These are phyloP conservation scores for Polyommatus icarus DNA, from an alignment of 2,888 invertebrate genomes.

Conservation along the genomic window DNA sequence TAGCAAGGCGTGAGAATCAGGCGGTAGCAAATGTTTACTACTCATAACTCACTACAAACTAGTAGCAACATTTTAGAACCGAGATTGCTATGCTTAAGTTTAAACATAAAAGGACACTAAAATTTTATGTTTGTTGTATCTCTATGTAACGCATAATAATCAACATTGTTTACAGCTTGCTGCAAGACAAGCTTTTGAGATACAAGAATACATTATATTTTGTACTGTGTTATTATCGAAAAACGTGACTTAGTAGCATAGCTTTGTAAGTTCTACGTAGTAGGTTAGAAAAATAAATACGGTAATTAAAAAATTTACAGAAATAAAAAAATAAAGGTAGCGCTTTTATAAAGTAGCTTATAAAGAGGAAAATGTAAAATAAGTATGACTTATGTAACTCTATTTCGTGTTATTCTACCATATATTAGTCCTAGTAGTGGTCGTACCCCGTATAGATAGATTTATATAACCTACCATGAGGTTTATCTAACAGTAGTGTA, in stretches of 20 bases:
- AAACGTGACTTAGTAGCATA: neutral
- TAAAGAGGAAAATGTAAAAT: too few relatives aligned
- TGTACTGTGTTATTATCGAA: neutral
- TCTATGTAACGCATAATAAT: slow-evolving; percentile 37
- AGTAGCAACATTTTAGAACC: neutral
- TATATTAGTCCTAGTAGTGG: neutral
- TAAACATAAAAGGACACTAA: slow-evolving; percentile 16
- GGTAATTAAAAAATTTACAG: too few relatives aligned
- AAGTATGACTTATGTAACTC: too few relatives aligned
- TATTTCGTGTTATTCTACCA: neutral
- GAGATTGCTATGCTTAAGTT: slow-evolving; percentile 12
- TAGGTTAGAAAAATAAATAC: too few relatives aligned
- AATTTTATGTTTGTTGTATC: neutral
- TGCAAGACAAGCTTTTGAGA: neutral
- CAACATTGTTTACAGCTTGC: neutral
- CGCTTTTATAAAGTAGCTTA: too few relatives aligned
- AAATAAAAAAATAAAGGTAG: too few relatives aligned
- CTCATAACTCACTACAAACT: neutral
- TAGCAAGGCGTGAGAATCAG: neutral
- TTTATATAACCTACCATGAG: neutral
- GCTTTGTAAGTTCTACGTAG: too few relatives aligned
- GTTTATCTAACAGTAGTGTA: neutral
- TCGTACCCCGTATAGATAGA: neutral
- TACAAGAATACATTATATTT: neutral
- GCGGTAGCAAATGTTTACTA: neutral